phyloP scores from a whole-genome alignment of 2,113 vertebrate species.

The Callorhinus ursinus region DNA sequence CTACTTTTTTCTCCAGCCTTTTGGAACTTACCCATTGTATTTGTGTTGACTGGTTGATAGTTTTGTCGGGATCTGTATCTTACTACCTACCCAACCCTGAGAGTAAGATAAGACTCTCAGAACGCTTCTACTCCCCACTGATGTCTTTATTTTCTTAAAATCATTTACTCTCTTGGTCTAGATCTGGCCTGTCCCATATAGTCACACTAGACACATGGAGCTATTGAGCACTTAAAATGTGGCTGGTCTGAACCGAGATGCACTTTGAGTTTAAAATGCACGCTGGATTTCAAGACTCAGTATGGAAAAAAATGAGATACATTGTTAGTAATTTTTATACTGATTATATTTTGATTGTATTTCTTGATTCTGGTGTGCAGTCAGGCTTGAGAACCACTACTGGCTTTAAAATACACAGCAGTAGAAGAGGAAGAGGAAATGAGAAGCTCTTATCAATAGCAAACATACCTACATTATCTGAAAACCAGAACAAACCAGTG shows the following conservation, averaged over 20 bases:
- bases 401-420: not conserved
- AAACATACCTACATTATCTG: not conserved
- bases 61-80: not conserved
- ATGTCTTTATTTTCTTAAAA: not conserved
- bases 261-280: not conserved
- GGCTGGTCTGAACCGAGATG: not conserved
- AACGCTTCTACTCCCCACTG: not conserved
- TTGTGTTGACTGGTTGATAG: not conserved
- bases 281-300: not conserved
- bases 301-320: not conserved
- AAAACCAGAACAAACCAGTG: slow-evolving; percentile 4
- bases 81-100: not conserved
- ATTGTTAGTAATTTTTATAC: not conserved
- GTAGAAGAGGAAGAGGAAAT: not conserved
- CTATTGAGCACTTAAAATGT: not conserved
- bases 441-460: not conserved
- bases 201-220: not conserved
- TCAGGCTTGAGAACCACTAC: not conserved
- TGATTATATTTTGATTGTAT: not conserved
- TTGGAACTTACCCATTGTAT: not conserved
- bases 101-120: not conserved
- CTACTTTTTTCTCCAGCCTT: not conserved
- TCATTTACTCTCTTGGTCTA: not conserved
- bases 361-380: not conserved
- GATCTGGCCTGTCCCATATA: not conserved